A percentile compares a stretch with the other conserved stretches of the same genome.
These are phyloP conservation scores for Enteromius anoplus DNA, from an alignment of 2,797 vertebrate genomes.

Conservation along the genomic window DNA sequence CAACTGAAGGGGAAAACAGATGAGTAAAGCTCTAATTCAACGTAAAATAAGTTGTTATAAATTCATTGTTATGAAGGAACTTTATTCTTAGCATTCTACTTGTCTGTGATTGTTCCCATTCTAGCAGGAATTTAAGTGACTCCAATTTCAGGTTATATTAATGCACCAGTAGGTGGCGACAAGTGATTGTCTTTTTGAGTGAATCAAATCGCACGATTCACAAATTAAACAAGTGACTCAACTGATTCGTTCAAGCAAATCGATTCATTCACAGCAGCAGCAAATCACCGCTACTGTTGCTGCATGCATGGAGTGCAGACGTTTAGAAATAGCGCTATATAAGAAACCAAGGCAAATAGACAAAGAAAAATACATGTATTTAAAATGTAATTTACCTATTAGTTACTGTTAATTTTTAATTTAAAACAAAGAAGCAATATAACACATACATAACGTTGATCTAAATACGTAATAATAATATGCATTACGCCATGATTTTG, in stretches of 20 bases:
- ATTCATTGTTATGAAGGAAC: not conserved
- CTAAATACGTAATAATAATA: not conserved
- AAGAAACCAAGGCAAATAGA: not conserved
- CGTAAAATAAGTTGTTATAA: not conserved
- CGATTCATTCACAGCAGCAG: not conserved
- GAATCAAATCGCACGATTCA: not conserved
- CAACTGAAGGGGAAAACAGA: constrained; percentile 73
- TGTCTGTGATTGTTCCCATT: not conserved
- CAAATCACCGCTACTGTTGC: not conserved
- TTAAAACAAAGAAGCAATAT: not conserved
- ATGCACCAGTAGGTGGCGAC: not conserved
- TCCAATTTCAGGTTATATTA: not conserved
- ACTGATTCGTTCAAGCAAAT: not conserved
- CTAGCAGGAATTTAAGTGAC: too few relatives aligned
- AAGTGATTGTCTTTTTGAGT: not conserved
- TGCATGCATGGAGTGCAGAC: not conserved
- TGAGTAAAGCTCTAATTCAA: not conserved
- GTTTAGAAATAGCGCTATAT: too few relatives aligned
- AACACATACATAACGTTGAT: not conserved
- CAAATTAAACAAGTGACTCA: not conserved
- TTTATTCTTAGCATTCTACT: not conserved
- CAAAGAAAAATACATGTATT: not conserved
- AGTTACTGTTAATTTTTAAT: not conserved
- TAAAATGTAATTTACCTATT: constrained; percentile 2
- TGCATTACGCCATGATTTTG: not conserved